These are phyloP conservation scores for Chlamydotis undulata DNA, from an alignment of 2,113 vertebrate species.

Conservation along the genomic window DNA sequence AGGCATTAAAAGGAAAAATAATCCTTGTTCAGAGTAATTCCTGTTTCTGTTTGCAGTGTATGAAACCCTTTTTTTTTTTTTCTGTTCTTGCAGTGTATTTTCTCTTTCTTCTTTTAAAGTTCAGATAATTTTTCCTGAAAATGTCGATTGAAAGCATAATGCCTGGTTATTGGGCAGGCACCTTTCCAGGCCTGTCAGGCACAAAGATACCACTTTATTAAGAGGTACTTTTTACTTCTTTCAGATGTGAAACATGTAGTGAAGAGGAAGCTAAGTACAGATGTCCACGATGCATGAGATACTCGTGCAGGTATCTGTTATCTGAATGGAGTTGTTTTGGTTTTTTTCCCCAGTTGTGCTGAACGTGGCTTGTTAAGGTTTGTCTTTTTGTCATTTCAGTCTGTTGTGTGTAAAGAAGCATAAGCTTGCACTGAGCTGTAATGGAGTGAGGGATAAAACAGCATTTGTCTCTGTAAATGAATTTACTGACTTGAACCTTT, in stretches of 20 bases:
- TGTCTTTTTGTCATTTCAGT: slow-evolving; percentile 69
- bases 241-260: slow-evolving; percentile 89
- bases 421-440: slow-evolving; percentile 84
- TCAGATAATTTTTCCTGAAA: neutral
- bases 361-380: neutral
- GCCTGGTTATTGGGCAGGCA: neutral
- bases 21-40: fast-evolving
- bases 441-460: slow-evolving; percentile 89
- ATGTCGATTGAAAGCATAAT: too few relatives aligned
- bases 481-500: slow-evolving; percentile 89
- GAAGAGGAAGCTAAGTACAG: slow-evolving; percentile 87
- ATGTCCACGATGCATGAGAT: slow-evolving; percentile 88
- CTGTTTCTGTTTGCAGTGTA: neutral
- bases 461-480: slow-evolving; percentile 83
- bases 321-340: neutral
- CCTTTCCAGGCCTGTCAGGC: neutral
- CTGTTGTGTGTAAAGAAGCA: slow-evolving; percentile 92
- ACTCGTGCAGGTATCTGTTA: slow-evolving; percentile 87
- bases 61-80: fast-evolving
- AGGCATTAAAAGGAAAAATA: fast-evolving
- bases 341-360: neutral
- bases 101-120: neutral
- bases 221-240: neutral
- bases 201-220: neutral
- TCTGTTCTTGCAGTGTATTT: neutral